Base-by-base conservation (phyloP, 2,888 invertebrate species). In the Flexamia atlantica region DNA sequence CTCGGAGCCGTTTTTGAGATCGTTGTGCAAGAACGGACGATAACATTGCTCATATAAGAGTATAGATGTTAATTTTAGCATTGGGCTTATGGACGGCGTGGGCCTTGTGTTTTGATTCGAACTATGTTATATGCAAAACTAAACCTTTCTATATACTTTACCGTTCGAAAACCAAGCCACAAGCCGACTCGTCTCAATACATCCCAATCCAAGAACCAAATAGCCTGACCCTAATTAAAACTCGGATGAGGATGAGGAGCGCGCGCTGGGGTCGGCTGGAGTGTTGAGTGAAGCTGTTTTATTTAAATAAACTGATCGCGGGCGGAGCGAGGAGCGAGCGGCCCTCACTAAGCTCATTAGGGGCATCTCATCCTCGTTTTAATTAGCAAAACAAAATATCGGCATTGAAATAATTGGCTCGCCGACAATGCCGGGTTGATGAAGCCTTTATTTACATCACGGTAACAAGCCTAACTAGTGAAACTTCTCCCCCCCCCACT, bases 311-410 rank as follows among this genome's bases (percentile, higher is more conserved):
- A 64, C 30, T 64, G 64, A 64, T 64, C 64, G 70, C 70, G 70
- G 40, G 40, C 12, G 20, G 40, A 40, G 12, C 10, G 17, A 20
- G 1, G 28, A 20, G 30, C 14, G 7, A 4, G 10, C 7, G 7
- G 14, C 72, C 32, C 74, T 76, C 79, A 79, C 32, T 79, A 57
- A 79, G 79, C 79, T 79, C 79, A 79, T 79, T 79, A 79, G 79
- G 28, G 57, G 76, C 76, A n/a, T 57, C 79, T 79, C 79, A 57
- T 79, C 79, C 79, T 57, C 14, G 79, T 28, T 57, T 79, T 79
- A 79, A 79, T 79, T 79, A 79, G 79, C 79, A 79, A 79, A 79
- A 79, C 79, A 79, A 79, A 79, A 79, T 79, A 79, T 79, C 79
- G 79, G 79, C 79, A 79, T 79, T 79, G 79, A 79, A 79, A 79